Base-by-base conservation (phyloP, 2,113 vertebrate genomes). In the Triplophysa siluroides region DNA sequence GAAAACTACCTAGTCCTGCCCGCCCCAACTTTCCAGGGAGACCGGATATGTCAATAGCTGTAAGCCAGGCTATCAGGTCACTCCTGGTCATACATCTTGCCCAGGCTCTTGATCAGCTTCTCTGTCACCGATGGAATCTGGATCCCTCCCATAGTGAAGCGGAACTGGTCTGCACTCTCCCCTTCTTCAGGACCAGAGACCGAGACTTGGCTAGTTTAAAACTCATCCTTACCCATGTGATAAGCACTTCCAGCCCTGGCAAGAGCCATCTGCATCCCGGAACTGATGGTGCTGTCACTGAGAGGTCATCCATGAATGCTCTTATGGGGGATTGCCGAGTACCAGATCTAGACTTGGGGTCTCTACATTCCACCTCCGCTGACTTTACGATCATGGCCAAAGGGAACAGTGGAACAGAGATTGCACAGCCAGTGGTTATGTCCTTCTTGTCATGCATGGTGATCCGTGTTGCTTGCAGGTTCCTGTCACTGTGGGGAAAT, bases 361-460 rank as follows among this genome's bases (percentile, higher is more conserved):
- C 62, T 67, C 47, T 75, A n/a, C 47, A 74, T 24, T 72, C 21
- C 26, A 56, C 50, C 43, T 65, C 81, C 8, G 75, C 45, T 21
- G 68, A 65, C 60, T 60, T 78, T 0, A 21, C 16, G 16, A 69
- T 43, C 33, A 77, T 77, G 14, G 65, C 41, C 19, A 77, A 14
- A 13, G 41, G 10, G 26, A 78, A 78, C 2, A 67, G 21, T 1
- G 67, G 47, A 5, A 69, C 63, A 19, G 76, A 83, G 23, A 60
- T 60, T n/a, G 76, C 78, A 24, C 75, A 21, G 12, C 50, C 61
- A 43, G 76, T 74, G 45, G 74, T 79, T 18, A 79, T 76, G 2
- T 24, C 52, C 63, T 69, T 68, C n/a, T n/a, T 29, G 26, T 29
- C 1, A 29, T 29, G 2, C 26, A 29, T 29, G 26, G 26, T 2